Percentiles rank a stretch among this genome's conserved stretches.
Conservation (phyloP, 2,797 vertebrate genomes). For the Mastacembelus armatus region DNA sequence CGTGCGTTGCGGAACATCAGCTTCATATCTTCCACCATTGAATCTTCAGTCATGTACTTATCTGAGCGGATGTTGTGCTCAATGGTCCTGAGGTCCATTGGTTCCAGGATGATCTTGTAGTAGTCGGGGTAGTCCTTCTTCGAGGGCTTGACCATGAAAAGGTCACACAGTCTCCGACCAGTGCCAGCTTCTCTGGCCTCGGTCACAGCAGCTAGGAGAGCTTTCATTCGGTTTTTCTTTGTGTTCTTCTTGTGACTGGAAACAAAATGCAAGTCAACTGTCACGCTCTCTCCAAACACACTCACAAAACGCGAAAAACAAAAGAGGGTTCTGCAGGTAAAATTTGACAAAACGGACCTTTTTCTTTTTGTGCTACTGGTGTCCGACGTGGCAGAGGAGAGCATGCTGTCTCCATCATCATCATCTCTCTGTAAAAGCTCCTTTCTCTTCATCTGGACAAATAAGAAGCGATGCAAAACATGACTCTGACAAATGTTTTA, state of each 20-base stretch:
- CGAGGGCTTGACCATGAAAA: constrained; percentile 98
- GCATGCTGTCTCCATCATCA: constrained; percentile 97
- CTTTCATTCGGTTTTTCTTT: constrained; percentile 95
- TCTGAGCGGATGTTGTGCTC: constrained; percentile 97
- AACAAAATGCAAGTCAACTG: constrained; percentile 8
- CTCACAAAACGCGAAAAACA: neutral
- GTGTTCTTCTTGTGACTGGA: constrained; percentile 94
- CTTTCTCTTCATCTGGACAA: constrained; percentile 92
- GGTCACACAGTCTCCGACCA: constrained; percentile 92
- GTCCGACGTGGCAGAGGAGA: constrained; percentile 95
- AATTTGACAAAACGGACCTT: constrained; percentile 81
- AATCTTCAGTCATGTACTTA: constrained; percentile 92
- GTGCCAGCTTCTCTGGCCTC: constrained; percentile 91
- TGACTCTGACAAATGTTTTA: too few relatives aligned
- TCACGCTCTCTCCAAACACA: neutral
- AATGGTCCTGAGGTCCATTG: constrained; percentile 96
- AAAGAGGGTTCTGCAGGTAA: neutral
- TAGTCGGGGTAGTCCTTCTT: constrained; percentile 99
- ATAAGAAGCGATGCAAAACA: constrained; percentile 10
- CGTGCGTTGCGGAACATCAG: constrained; percentile 98
- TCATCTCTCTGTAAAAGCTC: constrained; percentile 94
- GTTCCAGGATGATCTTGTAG: constrained; percentile 98
- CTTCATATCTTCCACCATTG: constrained; percentile 95
- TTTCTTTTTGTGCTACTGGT: constrained; percentile 95
- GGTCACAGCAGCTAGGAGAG: constrained; percentile 89